Evolutionary conservation across 2,797 vertebrate genomes (phyloP).

Genomic region (Falco cherrug): DNA sequence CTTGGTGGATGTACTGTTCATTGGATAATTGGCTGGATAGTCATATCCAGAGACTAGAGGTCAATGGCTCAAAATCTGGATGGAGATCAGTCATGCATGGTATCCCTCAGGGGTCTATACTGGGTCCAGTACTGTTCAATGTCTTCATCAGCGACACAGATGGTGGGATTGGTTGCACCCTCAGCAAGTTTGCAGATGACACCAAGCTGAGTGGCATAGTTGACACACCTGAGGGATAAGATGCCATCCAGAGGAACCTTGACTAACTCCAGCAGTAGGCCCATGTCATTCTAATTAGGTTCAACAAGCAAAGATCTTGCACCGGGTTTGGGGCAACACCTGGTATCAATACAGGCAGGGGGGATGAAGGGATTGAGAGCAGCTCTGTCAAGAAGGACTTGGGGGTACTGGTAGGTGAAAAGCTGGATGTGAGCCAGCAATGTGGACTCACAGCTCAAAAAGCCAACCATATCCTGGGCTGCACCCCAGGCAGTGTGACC

Average conservation of each 20-base stretch:
- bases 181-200: background rate
- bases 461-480: fast-evolving
- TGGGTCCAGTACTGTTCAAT: background rate
- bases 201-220: background rate
- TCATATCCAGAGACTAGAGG: no score
- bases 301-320: background rate
- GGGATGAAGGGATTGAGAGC: background rate
- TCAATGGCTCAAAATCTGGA: no score
- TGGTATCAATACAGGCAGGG: no score
- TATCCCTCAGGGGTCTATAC: no score
- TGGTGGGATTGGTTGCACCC: background rate
- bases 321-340: no score
- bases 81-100: no score
- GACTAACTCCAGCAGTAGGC: background rate
- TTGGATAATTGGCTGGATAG: no score
- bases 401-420: no score
- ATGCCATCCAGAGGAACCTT: background rate
- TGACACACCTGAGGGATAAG: background rate
- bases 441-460: fast-evolving
- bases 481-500: background rate
- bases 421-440: background rate
- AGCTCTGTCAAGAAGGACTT: background rate
- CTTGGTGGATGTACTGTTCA: no score
- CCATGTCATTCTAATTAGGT: background rate
- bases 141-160: background rate